Evolutionary conservation across 2,113 vertebrate genomes (phyloP), one percentile per base, ranked within the genome.

Genomic region (Regulus satrapa): DNA sequence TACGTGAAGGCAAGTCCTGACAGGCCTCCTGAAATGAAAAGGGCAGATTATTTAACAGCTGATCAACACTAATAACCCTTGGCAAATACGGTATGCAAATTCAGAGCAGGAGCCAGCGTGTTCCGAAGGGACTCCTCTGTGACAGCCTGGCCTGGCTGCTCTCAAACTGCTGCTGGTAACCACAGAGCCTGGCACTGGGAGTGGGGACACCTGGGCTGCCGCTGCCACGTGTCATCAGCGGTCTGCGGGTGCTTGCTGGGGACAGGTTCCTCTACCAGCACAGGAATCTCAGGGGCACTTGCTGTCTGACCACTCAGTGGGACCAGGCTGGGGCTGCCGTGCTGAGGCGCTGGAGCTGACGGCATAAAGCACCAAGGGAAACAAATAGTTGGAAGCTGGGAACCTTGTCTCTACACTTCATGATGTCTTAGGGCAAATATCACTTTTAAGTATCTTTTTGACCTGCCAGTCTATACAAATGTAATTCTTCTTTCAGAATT

Each of bases 61-160:
- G 95, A 97, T 97, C 94, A 96, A 96, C 96, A 94, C 90, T 97
- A 96, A 97, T 97, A 96, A 95, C 93, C 94, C 90, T 93, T 97
- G 92, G 95, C 93, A 96, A 96, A 96, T 64, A 84, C 94, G 75
- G 78, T 61, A 94, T 88, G 95, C 90, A 93, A 67, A 95, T 95
- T 41, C 26, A 96, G 91, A 23, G 5, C 76, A 34, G 74, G 76
- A 88, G 93, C 93, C 93, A 86, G 17, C 40, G 3, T 10, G 18
- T 4, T 14, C 90, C 5, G 0, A 77, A 81, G 82, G 85, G 83
- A 93, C 85, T 88, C 68, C 64, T 23, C 31, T 34, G 54, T 54
- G 56, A 67, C 75, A 88, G 63, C 91, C 59, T 12, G 71, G 63
- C 46, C 88, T 86, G 85, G 72, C 92, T 95, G 92, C 72, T 92